These are phyloP conservation scores for Oriolus oriolus DNA, from an alignment of 2,113 vertebrate genomes.

Conservation along the genomic window DNA sequence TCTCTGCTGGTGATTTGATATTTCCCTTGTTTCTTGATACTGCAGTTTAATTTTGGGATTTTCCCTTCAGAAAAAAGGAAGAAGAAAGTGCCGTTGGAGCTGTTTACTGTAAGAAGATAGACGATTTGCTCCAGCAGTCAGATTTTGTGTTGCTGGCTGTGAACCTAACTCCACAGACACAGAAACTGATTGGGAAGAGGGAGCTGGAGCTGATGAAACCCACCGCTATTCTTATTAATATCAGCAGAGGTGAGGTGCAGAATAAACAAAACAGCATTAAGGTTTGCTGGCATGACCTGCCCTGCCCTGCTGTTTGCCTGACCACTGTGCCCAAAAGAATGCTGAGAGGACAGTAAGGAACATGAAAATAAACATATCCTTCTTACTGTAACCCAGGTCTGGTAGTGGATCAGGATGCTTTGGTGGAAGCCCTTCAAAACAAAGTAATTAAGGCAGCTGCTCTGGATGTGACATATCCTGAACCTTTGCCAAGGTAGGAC, in stretches of 20 bases:
- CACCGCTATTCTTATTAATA: slow-evolving; percentile 72
- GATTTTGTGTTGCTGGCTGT: slow-evolving; percentile 78
- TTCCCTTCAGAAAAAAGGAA: slow-evolving; percentile 59
- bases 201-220: slow-evolving; percentile 79
- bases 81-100: slow-evolving; percentile 76
- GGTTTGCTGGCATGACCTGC: not conserved
- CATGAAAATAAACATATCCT: not conserved
- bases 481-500: slow-evolving; percentile 79
- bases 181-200: slow-evolving; percentile 70
- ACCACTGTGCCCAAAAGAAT: not conserved
- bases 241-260: slow-evolving; percentile 75
- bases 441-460: slow-evolving; percentile 74
- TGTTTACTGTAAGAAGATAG: slow-evolving; percentile 72
- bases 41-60: not conserved
- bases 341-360: not conserved
- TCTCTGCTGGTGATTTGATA: not conserved
- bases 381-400: slow-evolving; percentile 57
- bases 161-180: slow-evolving; percentile 68
- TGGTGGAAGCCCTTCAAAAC: slow-evolving; percentile 76
- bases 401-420: slow-evolving; percentile 80
- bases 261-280: not conserved
- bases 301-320: not conserved
- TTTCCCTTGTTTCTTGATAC: not conserved
- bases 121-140: slow-evolving; percentile 71
- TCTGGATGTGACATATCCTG: slow-evolving; percentile 81